Base-by-base conservation (phyloP, 2,888 invertebrate genomes). In the Lasiommata megera region DNA sequence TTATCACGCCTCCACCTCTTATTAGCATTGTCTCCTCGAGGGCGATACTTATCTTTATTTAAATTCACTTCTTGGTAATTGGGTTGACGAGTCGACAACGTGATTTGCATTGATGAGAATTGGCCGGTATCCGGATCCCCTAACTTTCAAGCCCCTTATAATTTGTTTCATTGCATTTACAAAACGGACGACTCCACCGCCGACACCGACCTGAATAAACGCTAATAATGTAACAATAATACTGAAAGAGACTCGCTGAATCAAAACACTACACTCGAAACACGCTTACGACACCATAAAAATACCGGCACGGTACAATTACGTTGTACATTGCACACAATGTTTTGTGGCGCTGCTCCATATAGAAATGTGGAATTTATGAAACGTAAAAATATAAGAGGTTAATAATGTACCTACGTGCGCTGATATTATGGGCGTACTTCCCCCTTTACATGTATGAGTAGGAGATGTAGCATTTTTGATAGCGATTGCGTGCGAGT, bases 11-110 rank as follows among this genome's bases (percentile, higher is more conserved):
- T 84, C 88, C 86, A 76, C 80, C 82, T 80, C 84, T 87, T 86
- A 89, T 89, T 89, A 90, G 89, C 89, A 89, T 89, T 89, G 89
- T 89, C 89, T 90, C 84, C 85, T 86, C 80, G 84, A 87, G 88
- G 85, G 88, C 88, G 89, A 90, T 89, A 90, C 90, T 90, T 89
- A 90, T 89, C 90, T 89, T 90, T 90, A 90, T 90, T 90, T 90
- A 90, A 90, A 90, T 89, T 90, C 89, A 90, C 90, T 89, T 89
- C 89, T 88, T 89, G 84, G 88, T 89, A 90, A 90, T 90, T 90
- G 89, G 88, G 88, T 89, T 90, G 90, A 90, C 89, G 88, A 89
- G 88, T 89, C 87, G 88, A 88, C 89, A 88, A 90, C 90, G 90
- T 90, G 89, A 90, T 90, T 90, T 90, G 90, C 90, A 90, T 90